phyloP scores from a whole-genome alignment of 1,140 invertebrate species.

The Sitobion miscanthi region DNA sequence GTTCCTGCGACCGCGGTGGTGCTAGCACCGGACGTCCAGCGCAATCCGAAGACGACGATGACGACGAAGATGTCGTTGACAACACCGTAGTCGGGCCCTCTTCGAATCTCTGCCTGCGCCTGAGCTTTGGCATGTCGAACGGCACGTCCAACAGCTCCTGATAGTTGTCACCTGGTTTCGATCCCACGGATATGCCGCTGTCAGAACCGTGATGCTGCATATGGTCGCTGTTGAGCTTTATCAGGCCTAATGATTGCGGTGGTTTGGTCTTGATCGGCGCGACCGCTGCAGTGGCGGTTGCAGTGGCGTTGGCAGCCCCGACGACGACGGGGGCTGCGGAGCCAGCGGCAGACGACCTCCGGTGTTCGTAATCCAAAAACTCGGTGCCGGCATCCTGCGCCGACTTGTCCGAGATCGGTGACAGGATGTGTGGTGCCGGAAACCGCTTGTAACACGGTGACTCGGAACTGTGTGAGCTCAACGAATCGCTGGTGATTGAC shows the following conservation, averaged over 20 bases:
- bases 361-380: slow-evolving; percentile 41
- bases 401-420: slow-evolving; percentile 89
- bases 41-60: not conserved
- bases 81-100: slow-evolving; percentile 10
- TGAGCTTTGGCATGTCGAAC: slow-evolving; percentile 88
- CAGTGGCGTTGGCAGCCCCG: slow-evolving; percentile 55
- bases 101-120: slow-evolving; percentile 66
- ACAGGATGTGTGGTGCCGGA: slow-evolving; percentile 72
- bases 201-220: slow-evolving; percentile 77
- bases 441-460: slow-evolving; percentile 66
- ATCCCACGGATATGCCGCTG: slow-evolving; percentile 82
- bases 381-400: slow-evolving; percentile 70
- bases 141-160: slow-evolving; percentile 76
- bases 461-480: slow-evolving; percentile 84
- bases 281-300: slow-evolving; percentile 64
- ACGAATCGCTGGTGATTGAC: slow-evolving; percentile 75
- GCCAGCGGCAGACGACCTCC: slow-evolving; percentile 7
- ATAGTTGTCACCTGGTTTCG: slow-evolving; percentile 31
- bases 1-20: not conserved
- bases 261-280: slow-evolving; percentile 65
- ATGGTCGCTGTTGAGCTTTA: slow-evolving; percentile 35
- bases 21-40: not conserved
- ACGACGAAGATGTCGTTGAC: not conserved
- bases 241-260: slow-evolving; percentile 63
- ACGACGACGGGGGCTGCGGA: slow-evolving; percentile 49